Base-by-base conservation (phyloP, 37 sponge, comb jelly and placozoan genomes). In the Spongilla lacustris region DNA sequence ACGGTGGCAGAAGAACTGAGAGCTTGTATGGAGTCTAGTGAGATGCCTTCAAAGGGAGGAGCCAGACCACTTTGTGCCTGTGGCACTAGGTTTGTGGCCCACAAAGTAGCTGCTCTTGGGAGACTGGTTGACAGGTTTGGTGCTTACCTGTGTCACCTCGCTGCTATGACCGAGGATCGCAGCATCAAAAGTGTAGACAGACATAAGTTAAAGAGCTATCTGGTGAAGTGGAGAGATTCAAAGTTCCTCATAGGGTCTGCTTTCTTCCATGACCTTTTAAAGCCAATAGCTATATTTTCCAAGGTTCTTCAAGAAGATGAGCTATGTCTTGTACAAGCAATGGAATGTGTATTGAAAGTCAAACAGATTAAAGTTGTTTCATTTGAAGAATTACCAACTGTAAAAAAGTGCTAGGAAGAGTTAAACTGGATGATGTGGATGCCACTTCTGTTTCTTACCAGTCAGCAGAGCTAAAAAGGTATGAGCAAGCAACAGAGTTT, bases 81-180 rank as follows among this genome's bases (percentile, higher is more conserved):
- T 87, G 94, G 94, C 2, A 90, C 88, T 41, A 76, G 90, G 4
- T 93, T 90, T 84, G 75, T 87, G 28, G 82, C 87, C 34, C 94
- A 93, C 81, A 89, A 93, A 67, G 87, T 89, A 35, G 73, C 71
- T 70, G 91, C 91, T 1, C 67, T 90, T 28, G 78, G 25, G 9
- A 46, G 83, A 19, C 0, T 90, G 29, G 82, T 85, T 36, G 91
- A 81, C 66, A 81, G 71, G 29, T 81, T 82, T 68, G 86, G 91
- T 31, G 82, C 66, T 17, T 90, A 85, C 72, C 35, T 85, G 27
- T 33, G 28, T 69, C 91, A 90, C 33, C 66, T 90, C 26, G 36
- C 38, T 11, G 69, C 76, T 19, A 24, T 82, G 77, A 69, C 78
- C 13, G 88, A 93, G n/a, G 85, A 90, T 24, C 71, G 85, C 19